phyloP scores from a whole-genome alignment of 1,140 invertebrate genomes.

The Aphelenchoides besseyi region DNA sequence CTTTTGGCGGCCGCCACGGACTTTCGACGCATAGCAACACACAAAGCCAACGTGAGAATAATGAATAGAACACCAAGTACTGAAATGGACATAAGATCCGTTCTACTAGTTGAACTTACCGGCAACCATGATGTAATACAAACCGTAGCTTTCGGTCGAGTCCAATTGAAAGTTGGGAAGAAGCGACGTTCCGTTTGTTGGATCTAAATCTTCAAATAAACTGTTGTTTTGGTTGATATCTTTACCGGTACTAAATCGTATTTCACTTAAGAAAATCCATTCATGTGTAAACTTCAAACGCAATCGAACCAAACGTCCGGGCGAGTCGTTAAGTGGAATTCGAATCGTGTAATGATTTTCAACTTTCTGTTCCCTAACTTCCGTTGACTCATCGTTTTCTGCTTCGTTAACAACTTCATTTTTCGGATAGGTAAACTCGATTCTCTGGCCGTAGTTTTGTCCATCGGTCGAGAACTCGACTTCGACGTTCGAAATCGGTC shows the following conservation, averaged over 20 bases:
- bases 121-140: constrained; percentile 17
- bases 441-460: not conserved
- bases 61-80: constrained; percentile 6
- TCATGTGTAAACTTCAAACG: constrained; percentile 10
- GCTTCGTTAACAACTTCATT: not conserved
- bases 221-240: too few relatives aligned
- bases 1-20: not conserved
- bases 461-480: constrained; percentile 22
- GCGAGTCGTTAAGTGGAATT: constrained; percentile 14
- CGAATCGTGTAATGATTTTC: constrained; percentile 12
- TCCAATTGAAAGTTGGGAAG: constrained; percentile 2
- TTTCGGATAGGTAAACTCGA: not conserved
- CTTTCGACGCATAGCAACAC: not conserved
- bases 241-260: constrained; percentile 30
- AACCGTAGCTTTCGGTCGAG: not conserved
- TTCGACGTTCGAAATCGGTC: constrained; percentile 2
- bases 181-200: not conserved
- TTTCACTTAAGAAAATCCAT: constrained; percentile 30
- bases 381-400: not conserved
- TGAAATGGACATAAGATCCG: too few relatives aligned
- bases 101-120: not conserved
- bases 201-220: constrained; percentile 19
- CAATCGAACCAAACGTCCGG: constrained; percentile 15
- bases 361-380: not conserved
- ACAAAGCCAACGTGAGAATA: not conserved